Percentiles rank a stretch among this genome's conserved stretches.
These are phyloP conservation scores for Allochrocebus solatus DNA, from an alignment of 2,797 vertebrate species.

Conservation along the genomic window DNA sequence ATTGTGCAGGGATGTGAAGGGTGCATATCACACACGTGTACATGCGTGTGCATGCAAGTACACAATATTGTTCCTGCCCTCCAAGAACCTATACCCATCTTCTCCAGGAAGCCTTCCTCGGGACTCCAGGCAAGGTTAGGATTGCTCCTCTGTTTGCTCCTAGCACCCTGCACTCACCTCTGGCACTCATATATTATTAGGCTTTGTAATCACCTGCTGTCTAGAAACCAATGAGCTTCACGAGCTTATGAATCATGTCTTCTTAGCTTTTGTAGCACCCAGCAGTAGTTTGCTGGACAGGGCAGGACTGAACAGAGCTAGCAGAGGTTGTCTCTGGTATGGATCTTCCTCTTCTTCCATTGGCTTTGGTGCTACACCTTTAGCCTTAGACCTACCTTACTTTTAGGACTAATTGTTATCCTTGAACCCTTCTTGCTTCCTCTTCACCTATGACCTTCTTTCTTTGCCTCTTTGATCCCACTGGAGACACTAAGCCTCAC, in stretches of 20 bases:
- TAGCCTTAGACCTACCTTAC: neutral
- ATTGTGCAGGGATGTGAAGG: neutral
- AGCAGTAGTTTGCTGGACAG: neutral
- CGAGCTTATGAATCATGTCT: too few species aligned
- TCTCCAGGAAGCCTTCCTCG: neutral
- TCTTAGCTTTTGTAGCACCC: neutral
- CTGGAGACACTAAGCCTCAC: neutral
- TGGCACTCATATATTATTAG: neutral
- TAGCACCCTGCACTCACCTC: neutral
- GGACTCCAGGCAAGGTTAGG: neutral
- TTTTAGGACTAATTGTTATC: neutral
- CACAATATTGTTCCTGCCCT: neutral
- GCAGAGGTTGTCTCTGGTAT: neutral
- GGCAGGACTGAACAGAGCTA: too few species aligned
- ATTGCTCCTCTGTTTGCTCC: neutral
- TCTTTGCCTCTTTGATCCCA: neutral
- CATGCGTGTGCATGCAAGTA: fast-evolving
- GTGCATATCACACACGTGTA: neutral
- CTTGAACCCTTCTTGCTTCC: neutral
- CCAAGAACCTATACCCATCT: neutral
- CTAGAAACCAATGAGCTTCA: neutral
- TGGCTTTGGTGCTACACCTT: neutral
- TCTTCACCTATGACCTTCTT: neutral
- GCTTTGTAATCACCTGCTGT: neutral
- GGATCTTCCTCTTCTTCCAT: neutral